These are phyloP conservation scores for Oreortyx pictus DNA, from an alignment of 2,797 vertebrate genomes.

Conservation along the genomic window DNA sequence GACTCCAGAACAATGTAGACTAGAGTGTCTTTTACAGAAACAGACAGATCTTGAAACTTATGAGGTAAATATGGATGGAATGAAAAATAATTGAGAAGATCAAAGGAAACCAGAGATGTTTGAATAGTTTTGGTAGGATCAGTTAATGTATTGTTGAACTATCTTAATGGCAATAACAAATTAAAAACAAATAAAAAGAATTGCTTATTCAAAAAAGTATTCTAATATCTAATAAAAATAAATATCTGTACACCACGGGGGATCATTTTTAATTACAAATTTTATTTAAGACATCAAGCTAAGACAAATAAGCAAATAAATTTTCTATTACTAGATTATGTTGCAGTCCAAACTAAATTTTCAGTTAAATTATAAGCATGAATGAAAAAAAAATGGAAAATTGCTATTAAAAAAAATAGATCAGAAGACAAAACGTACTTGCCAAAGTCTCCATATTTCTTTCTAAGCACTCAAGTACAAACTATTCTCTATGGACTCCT, in stretches of 20 bases:
- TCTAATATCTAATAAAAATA: neutral
- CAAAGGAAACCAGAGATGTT: accelerated
- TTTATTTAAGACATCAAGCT: neutral
- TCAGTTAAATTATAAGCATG: neutral
- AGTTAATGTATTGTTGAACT: neutral
- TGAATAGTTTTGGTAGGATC: neutral
- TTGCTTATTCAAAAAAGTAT: neutral
- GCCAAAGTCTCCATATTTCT: neutral
- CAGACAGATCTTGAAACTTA: neutral
- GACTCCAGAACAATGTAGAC: accelerated
- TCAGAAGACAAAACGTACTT: accelerated
- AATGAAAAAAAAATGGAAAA: neutral
- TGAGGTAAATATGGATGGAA: accelerated
- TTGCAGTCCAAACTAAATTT: constrained; percentile 1
- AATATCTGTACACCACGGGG: neutral
- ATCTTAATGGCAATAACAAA: neutral
- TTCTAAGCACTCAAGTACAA: neutral
- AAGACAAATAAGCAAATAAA: neutral
- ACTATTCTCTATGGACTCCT: neutral
- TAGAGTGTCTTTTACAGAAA: neutral
- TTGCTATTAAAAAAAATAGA: neutral
- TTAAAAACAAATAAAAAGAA: neutral
- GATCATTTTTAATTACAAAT: neutral
- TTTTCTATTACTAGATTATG: neutral
- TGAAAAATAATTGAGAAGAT: neutral